These are phyloP conservation scores for Clupea harengus DNA, from an alignment of 2,113 vertebrate genomes.

Conservation along the genomic window DNA sequence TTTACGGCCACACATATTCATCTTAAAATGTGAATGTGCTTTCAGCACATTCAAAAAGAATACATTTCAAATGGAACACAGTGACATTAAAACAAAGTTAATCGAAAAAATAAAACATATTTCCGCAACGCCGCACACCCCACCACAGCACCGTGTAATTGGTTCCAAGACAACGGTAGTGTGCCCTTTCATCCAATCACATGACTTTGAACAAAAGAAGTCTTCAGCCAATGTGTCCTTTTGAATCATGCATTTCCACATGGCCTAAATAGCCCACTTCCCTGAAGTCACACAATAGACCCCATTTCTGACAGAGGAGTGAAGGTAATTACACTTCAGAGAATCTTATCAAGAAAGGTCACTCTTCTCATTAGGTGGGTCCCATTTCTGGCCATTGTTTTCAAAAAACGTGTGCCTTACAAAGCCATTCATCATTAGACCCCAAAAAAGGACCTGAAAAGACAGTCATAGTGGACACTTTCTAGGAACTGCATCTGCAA, in stretches of 20 bases:
- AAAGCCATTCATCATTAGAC: not conserved
- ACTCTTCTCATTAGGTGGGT: slow-evolving; percentile 29
- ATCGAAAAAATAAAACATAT: no score
- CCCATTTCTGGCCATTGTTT: not conserved
- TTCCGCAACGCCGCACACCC: not conserved
- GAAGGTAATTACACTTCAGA: slow-evolving; percentile 28
- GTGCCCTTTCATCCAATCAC: not conserved
- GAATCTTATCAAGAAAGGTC: slow-evolving; percentile 31
- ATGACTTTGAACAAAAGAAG: not conserved
- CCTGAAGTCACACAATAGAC: not conserved
- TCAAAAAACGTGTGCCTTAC: not conserved
- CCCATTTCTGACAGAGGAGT: not conserved
- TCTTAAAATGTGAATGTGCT: not conserved
- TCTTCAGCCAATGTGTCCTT: not conserved
- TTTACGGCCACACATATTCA: not conserved
- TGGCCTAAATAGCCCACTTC: not conserved
- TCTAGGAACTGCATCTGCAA: not conserved
- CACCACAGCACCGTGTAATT: not conserved
- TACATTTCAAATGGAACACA: not conserved
- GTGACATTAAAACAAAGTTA: not conserved
- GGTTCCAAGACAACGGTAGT: not conserved
- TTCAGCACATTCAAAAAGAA: not conserved
- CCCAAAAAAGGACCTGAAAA: no score
- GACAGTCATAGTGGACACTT: not conserved
- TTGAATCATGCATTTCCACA: not conserved